Conservation (phyloP, 2,797 vertebrate species). For the Balearica regulorum region DNA sequence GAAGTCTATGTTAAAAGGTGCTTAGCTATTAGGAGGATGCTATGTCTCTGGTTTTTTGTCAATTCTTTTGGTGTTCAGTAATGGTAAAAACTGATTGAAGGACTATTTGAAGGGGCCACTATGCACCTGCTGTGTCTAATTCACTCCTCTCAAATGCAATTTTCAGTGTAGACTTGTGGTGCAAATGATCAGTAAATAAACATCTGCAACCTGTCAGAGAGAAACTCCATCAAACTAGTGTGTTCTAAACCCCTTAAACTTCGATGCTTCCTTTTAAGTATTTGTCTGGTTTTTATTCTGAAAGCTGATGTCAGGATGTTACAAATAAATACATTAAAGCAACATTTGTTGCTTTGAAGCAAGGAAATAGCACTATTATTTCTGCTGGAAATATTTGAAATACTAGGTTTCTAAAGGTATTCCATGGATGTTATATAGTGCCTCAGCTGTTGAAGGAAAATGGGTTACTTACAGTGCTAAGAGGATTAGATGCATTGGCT, state of each 20-base stretch:
- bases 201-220: neutral
- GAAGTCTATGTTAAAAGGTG: neutral
- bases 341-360: neutral
- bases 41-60: neutral
- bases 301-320: neutral
- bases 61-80: neutral
- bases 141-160: neutral
- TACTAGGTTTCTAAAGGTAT: neutral
- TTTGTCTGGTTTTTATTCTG: neutral
- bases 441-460: neutral
- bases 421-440: neutral
- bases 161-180: neutral
- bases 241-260: neutral
- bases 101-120: neutral
- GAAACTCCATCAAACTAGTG: neutral
- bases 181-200: neutral
- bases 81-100: neutral
- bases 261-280: neutral
- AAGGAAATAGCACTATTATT: neutral
- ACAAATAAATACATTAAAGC: neutral
- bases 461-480: neutral
- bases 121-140: neutral
- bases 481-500: neutral
- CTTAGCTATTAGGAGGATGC: neutral
- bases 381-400: neutral